Base-by-base conservation (phyloP, 2,888 invertebrate genomes). In the Oscheius myriophilus region DNA sequence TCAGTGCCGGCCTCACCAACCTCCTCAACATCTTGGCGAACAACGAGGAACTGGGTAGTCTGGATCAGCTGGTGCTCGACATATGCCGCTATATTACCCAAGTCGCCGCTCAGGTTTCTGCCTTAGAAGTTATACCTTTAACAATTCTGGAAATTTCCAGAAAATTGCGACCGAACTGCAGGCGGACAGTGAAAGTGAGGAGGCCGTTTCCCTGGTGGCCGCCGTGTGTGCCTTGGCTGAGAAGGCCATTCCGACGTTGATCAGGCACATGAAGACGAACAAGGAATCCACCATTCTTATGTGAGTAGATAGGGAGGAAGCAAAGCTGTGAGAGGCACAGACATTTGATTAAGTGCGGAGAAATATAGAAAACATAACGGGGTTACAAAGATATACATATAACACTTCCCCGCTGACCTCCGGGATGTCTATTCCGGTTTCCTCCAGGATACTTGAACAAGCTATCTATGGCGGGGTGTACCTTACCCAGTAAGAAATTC, bases 1-100 rank as follows among this genome's bases (percentile, higher is more conserved):
- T 55, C 64, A 80, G 80, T 52, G 70, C 76, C 9, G 79, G 79
- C 1, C 66, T 81, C 14, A 74, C 81, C 6, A 75, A 71, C 45
- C 71, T 81, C 2, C 69, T 81, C 4, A 71, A 71, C 39, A 78
- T 81, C 1, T 65, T 81, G 7, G 72, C 76, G 11, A 71, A 75
- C 45, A 78, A 79, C 65, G 78, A 78, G 23, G 81, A 81, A 42
- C 66, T 81, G 41, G 53, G 69, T 23, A 69, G 57, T n/a, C 68
- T 78, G 66, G 71, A 71, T 7, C 70, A 70, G 26, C 46, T 75
- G 18, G 63, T 78, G 0, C 64, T 74, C 23, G 70, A 76, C 55
- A 69, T 81, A 14, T 76, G 74, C 11, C 71, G 75, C 16, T 80
- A 75, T 63, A 73, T 81, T 6, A 69, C 69, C 18, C 43, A 57